These are phyloP conservation scores for Furnarius figulus DNA, from an alignment of 2,113 vertebrate species.

Conservation along the genomic window DNA sequence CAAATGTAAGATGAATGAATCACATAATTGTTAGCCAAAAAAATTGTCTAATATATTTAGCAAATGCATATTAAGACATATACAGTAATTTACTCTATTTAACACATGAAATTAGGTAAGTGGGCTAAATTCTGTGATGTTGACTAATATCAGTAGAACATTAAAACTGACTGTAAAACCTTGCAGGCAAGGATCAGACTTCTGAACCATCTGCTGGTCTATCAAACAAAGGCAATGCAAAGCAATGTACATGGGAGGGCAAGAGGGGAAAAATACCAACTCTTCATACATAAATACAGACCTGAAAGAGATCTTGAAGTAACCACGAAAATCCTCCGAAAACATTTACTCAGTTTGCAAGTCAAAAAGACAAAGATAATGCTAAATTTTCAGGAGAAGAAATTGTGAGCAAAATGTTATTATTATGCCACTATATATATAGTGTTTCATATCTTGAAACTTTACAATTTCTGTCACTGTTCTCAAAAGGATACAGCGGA, in stretches of 20 bases:
- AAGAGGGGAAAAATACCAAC: rapidly evolving
- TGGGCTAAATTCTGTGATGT: background rate
- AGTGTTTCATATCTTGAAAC: background rate
- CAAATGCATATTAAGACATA: background rate
- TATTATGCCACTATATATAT: background rate
- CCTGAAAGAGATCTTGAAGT: background rate
- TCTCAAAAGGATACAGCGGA: background rate
- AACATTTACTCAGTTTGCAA: background rate
- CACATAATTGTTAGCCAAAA: rapidly evolving
- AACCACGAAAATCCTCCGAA: background rate
- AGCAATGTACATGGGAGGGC: rapidly evolving
- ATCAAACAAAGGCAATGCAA: background rate
- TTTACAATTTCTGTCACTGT: background rate
- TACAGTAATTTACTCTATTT: background rate
- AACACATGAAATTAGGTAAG: background rate
- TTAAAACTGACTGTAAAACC: background rate
- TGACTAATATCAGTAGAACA: background rate
- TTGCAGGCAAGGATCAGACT: background rate
- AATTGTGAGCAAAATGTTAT: background rate
- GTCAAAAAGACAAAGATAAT: background rate
- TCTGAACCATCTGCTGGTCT: background rate
- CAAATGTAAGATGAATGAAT: background rate
- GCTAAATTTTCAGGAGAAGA: background rate
- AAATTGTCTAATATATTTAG: background rate
- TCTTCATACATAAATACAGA: background rate